A percentile compares a stretch with the other conserved stretches of the same genome.
Evolutionary conservation across 2,797 vertebrate species (phyloP).

Genomic region (Zalophus californianus): DNA sequence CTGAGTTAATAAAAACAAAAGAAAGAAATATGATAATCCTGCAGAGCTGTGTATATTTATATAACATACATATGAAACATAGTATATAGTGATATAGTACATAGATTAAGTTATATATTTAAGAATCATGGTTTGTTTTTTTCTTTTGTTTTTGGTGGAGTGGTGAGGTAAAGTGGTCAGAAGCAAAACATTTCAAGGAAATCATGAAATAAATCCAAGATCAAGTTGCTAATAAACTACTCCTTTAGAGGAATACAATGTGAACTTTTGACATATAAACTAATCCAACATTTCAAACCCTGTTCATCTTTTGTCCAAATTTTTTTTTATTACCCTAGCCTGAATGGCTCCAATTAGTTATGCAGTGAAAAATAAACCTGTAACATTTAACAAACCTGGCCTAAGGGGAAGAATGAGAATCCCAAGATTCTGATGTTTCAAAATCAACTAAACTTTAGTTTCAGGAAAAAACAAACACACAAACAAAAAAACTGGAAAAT

Average conservation of each 20-base stretch:
- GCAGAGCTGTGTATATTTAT: not conserved
- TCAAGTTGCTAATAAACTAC: not conserved
- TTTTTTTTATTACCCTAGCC: not conserved
- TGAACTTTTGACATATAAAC: not conserved
- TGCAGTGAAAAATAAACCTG: not conserved
- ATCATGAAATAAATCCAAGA: not conserved
- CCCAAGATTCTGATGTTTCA: not conserved
- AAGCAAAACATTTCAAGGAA: not conserved
- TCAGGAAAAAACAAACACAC: not conserved
- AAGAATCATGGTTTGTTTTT: not conserved
- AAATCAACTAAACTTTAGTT: not conserved
- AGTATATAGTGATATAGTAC: not conserved
- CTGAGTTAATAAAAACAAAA: slow-evolving; percentile 61
- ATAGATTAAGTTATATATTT: not conserved
- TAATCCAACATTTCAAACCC: fast-evolving
- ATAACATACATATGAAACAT: not conserved
- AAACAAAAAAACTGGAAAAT: not conserved
- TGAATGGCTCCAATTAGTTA: fast-evolving
- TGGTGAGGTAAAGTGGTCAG: not conserved
- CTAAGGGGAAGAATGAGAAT: not conserved
- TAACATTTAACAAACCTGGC: not conserved
- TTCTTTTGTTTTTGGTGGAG: not conserved
- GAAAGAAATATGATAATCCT: not conserved
- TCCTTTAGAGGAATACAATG: not conserved
- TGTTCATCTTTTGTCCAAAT: fast-evolving